phyloP scores from a whole-genome alignment of 2,113 vertebrate genomes.

The Clarias batrachus region DNA sequence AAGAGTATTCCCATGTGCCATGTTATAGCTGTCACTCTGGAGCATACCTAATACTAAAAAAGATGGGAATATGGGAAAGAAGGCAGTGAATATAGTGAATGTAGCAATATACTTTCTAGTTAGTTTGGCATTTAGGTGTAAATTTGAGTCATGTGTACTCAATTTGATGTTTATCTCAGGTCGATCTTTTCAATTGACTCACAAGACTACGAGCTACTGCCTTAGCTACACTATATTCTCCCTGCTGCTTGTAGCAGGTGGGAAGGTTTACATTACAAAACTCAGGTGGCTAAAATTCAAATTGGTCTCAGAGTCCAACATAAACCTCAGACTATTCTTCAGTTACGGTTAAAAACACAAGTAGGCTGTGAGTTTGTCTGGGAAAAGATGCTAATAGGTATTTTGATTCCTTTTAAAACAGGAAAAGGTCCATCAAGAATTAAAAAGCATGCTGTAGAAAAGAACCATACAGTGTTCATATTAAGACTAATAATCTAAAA shows the following conservation, averaged over 20 bases:
- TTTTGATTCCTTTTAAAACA: not conserved
- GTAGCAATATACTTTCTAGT: not conserved
- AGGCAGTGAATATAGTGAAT: not conserved
- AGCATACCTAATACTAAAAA: slow-evolving; percentile 14
- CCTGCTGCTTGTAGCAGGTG: slow-evolving; percentile 69
- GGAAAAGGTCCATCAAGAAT: not conserved
- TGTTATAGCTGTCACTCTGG: slow-evolving; percentile 64
- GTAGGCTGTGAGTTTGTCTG: not conserved
- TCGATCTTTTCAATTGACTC: not conserved
- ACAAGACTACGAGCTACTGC: slow-evolving; percentile 40
- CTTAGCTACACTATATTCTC: slow-evolving; percentile 29
- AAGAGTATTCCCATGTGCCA: slow-evolving; percentile 74
- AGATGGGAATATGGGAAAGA: not conserved
- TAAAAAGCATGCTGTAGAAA: not conserved
- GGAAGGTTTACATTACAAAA: slow-evolving; percentile 52
- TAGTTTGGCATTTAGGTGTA: not conserved
- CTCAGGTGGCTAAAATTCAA: slow-evolving; percentile 57
- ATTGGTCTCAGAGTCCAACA: slow-evolving; percentile 39
- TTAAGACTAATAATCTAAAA: not conserved
- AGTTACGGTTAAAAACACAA: not conserved
- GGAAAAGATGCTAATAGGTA: not conserved
- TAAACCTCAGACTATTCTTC: not conserved
- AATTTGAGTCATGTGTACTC: not conserved
- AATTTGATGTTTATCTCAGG: not conserved
- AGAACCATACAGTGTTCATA: not conserved